Conservation (phyloP, 2,797 vertebrate species). For the Sorex maritimensis region DNA sequence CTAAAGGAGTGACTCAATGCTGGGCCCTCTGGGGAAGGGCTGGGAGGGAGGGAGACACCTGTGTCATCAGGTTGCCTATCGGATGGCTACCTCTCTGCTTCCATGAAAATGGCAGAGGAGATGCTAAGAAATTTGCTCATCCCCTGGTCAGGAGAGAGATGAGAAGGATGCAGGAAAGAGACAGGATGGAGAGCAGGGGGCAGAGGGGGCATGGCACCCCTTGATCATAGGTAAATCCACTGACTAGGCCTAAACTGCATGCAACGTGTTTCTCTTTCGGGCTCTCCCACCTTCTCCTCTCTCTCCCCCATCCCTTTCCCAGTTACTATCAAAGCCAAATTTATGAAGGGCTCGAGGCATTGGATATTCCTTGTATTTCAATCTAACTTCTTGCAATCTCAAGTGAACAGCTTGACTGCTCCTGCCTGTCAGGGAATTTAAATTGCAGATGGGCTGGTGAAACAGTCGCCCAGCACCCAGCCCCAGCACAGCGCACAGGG, state of each 20-base stretch:
- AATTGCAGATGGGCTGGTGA: slow-evolving; percentile 92
- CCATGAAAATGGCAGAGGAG: not conserved
- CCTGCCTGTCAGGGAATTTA: slow-evolving; percentile 93
- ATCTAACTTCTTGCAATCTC: slow-evolving; percentile 91
- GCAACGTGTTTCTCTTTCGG: not conserved
- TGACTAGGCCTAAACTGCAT: not conserved
- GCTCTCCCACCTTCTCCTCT: not conserved
- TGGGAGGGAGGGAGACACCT: not conserved
- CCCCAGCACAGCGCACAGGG: slow-evolving; percentile 59
- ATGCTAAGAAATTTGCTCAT: not conserved
- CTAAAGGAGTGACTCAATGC: not conserved
- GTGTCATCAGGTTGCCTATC: rapidly evolving
- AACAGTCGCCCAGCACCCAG: slow-evolving; percentile 86
- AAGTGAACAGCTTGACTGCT: slow-evolving; percentile 93
- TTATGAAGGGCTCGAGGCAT: slow-evolving; percentile 89
- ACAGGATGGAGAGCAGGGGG: not conserved
- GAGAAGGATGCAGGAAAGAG: not conserved
- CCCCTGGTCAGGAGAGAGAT: not conserved
- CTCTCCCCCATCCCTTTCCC: slow-evolving; percentile 49
- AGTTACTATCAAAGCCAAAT: slow-evolving; percentile 89
- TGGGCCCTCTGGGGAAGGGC: rapidly evolving
- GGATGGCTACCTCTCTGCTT: not conserved
- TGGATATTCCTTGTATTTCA: slow-evolving; percentile 91
- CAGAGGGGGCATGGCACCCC: rapidly evolving
- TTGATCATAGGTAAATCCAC: not conserved